Percentiles rank a stretch among this genome's conserved stretches.
phyloP scores from a whole-genome alignment of 1,140 invertebrate genomes.

The Hermetia illucens region DNA sequence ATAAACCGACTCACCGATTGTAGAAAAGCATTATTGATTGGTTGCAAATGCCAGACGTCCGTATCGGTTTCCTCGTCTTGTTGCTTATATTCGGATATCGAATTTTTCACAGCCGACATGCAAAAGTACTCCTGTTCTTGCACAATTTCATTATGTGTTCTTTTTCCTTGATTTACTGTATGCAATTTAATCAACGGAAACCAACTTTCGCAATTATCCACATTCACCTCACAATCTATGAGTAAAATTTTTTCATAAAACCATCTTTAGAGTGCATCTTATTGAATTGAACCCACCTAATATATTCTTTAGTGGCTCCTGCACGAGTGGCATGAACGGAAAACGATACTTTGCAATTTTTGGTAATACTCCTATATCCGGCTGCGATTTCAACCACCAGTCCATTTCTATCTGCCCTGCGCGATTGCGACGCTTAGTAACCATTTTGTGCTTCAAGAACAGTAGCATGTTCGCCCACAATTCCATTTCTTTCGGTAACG shows the following conservation, averaged over 20 bases:
- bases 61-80: conserved; percentile 12
- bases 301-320: conserved; percentile 23
- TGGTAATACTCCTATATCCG: conserved; percentile 21
- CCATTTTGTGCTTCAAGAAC: conserved; percentile 28
- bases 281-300: conserved; percentile 10
- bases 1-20: conserved; percentile 13
- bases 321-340: conserved; percentile 23
- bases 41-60: conserved; percentile 22
- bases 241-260: not conserved
- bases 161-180: conserved; percentile 18
- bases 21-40: conserved; percentile 27
- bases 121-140: conserved; percentile 24
- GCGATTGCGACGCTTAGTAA: conserved; percentile 15
- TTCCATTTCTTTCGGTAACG: conserved; percentile 20
- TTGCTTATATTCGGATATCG: conserved; percentile 22
- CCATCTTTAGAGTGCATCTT: not conserved
- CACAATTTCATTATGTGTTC: conserved; percentile 8
- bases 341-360: conserved; percentile 25
- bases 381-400: conserved; percentile 22
- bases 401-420: conserved; percentile 23
- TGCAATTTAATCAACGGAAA: conserved; percentile 27
- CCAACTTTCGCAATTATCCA: conserved; percentile 28
- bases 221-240: conserved; percentile 20
- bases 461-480: conserved; percentile 23
- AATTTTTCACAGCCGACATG: conserved; percentile 28